Percentiles rank a stretch among this genome's conserved stretches.
Conservation (phyloP, 2,113 vertebrate species). For the Jacana jacana region DNA sequence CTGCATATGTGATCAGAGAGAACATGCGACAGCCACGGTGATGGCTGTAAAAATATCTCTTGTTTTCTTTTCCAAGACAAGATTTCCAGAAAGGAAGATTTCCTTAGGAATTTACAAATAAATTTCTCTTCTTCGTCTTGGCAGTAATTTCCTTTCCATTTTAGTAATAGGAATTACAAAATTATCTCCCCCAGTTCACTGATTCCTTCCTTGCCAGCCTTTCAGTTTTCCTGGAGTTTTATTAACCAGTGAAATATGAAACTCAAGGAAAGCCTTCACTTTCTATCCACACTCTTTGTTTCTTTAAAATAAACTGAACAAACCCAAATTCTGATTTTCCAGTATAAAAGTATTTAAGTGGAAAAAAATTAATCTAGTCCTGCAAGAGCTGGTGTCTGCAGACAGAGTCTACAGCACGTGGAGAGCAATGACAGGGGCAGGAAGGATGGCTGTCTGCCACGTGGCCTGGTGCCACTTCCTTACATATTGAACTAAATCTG, state of each 20-base stretch:
- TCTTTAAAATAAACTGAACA: neutral
- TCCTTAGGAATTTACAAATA: neutral
- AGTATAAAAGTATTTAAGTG: neutral
- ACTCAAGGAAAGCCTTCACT: neutral
- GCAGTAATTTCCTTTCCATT: neutral
- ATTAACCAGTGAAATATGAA: neutral
- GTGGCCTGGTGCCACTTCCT: neutral
- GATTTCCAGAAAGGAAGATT: neutral
- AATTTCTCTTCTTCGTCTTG: neutral
- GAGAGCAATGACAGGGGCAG: neutral
- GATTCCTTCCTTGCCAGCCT: neutral
- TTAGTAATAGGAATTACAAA: neutral
- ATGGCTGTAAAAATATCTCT: neutral
- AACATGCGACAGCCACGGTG: neutral
- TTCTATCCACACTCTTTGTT: neutral
- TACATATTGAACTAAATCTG: neutral
- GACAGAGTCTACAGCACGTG: neutral
- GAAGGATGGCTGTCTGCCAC: neutral
- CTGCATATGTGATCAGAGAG: neutral
- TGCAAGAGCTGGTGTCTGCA: neutral
- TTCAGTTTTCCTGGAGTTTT: neutral
- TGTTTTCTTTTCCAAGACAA: neutral
- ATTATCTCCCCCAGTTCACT: neutral
- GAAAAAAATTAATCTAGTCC: neutral
- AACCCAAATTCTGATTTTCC: neutral